phyloP scores from a whole-genome alignment of 2,888 invertebrate genomes.

The Tanytarsus gracilentus region DNA sequence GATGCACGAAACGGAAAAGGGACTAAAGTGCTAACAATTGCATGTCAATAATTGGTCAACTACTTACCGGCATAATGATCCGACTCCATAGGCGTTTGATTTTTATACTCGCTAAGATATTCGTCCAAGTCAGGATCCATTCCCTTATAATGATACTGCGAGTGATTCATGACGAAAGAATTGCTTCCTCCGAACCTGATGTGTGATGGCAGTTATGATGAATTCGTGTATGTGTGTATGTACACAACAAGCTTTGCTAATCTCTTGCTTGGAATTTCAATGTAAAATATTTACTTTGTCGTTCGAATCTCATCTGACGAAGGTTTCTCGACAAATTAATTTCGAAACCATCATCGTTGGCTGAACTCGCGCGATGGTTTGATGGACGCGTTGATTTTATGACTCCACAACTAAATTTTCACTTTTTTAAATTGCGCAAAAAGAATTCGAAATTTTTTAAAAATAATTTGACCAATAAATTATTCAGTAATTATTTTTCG shows the following conservation, averaged over 20 bases:
- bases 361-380: no score
- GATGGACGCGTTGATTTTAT: constrained; percentile 1
- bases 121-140: constrained; percentile 41
- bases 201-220: constrained; percentile 4
- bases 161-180: constrained; percentile 26
- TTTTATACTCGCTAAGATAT: constrained; percentile 40
- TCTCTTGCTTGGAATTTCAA: constrained; percentile 8
- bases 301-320: not conserved
- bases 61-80: constrained; percentile 40
- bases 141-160: constrained; percentile 25
- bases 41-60: no score
- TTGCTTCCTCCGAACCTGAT: constrained; percentile 1
- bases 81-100: constrained; percentile 39
- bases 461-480: no score
- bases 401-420: no score
- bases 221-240: not conserved
- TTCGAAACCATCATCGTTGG: no score
- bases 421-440: no score
- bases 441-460: no score
- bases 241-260: not conserved
- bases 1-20: no score
- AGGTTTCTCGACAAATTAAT: no score
- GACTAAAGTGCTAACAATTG: no score
- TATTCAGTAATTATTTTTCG: no score
- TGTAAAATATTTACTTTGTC: not conserved